These are phyloP conservation scores for Pelagia noctiluca DNA, from an alignment of 30 jellyfish, hydroid and myxozoan species.

Conservation along the genomic window DNA sequence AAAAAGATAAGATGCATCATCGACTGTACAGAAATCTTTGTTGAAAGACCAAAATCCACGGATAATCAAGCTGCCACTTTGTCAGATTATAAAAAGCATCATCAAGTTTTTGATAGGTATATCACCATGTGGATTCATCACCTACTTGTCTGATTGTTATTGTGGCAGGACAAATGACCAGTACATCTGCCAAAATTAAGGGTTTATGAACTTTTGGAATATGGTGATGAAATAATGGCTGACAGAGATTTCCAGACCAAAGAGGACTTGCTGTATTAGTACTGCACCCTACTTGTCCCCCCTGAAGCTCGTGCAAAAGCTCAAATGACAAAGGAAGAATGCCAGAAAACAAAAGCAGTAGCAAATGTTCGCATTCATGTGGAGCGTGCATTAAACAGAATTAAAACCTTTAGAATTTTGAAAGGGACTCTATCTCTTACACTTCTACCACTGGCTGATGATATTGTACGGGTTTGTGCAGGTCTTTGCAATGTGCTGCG, in stretches of 20 bases:
- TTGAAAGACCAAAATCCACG: conserved; percentile 59
- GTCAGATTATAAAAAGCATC: conserved; percentile 63
- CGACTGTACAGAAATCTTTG: conserved; percentile 44
- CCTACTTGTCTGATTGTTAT: conserved; percentile 40
- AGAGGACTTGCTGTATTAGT: conserved; percentile 45
- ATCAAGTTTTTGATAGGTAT: conserved; percentile 61
- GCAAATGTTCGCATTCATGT: conserved; percentile 67
- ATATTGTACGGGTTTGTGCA: conserved; percentile 42
- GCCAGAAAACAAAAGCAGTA: conserved; percentile 58
- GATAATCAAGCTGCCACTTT: conserved; percentile 69
- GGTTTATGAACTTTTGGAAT: conserved; percentile 53
- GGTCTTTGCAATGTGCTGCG: conserved; percentile 46
- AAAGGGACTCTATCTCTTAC: conserved; percentile 29
- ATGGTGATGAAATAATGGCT: conserved; percentile 69
- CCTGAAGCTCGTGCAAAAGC: conserved; percentile 65
- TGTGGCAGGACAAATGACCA: conserved; percentile 67
- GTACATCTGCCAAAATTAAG: conserved; percentile 39
- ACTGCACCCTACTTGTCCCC: conserved; percentile 52
- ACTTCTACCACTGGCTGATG: conserved; percentile 44
- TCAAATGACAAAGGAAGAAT: conserved; percentile 61
- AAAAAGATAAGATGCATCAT: conserved; percentile 47
- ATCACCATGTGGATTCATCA: conserved; percentile 57
- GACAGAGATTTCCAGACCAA: conserved; percentile 64
- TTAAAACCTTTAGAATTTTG: conserved; percentile 41
- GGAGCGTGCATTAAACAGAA: conserved; percentile 63